Percentiles rank a stretch among this genome's conserved stretches.
phyloP scores from a whole-genome alignment of 2,797 vertebrate genomes.

The Pseudocheirus occidentalis region DNA sequence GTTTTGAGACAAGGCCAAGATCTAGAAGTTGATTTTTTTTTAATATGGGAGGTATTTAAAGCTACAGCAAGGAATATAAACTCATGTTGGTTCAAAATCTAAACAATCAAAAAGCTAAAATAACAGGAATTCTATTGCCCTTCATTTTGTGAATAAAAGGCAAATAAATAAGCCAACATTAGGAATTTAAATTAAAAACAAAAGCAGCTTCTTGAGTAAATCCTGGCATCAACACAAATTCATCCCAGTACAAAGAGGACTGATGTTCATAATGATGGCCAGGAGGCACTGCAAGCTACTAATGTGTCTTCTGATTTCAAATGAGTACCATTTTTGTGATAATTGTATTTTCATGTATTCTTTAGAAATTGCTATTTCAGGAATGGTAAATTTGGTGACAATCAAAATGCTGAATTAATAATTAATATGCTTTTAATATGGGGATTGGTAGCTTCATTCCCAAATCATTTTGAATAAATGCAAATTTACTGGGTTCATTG shows the following conservation, averaged over 20 bases:
- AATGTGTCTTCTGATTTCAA: conserved; percentile 18
- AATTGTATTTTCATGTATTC: background rate
- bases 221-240: conserved; percentile 9
- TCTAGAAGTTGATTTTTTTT: conserved; percentile 18
- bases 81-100: conserved; percentile 33
- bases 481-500: background rate
- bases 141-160: conserved; percentile 12
- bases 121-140: conserved; percentile 17
- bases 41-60: background rate
- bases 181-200: conserved; percentile 27
- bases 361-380: background rate
- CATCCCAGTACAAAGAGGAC: conserved; percentile 12
- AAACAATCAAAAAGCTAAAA: background rate
- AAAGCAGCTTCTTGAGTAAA: conserved; percentile 20
- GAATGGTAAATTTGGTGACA: background rate
- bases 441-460: background rate
- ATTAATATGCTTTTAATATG: background rate
- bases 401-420: background rate
- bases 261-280: background rate
- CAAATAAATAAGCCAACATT: conserved; percentile 3
- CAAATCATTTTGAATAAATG: background rate
- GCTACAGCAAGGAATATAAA: conserved; percentile 21
- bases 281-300: background rate
- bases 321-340: conserved; percentile 22
- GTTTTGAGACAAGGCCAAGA: background rate